Evolutionary conservation across 2,888 invertebrate genomes (phyloP).

Genomic region (Hydriomena furcata): DNA sequence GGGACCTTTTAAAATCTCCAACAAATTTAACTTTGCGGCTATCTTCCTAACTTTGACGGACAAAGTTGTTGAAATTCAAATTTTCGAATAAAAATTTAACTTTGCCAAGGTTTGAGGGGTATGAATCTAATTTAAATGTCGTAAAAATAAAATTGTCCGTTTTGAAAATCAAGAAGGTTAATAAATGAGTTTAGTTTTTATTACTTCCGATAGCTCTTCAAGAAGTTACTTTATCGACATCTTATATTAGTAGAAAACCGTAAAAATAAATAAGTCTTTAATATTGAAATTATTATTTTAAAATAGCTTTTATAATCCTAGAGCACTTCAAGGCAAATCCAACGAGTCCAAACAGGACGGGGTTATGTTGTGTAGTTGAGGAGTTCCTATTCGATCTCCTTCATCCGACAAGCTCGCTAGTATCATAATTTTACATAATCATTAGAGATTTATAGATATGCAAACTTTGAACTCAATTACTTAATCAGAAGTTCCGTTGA

Average conservation of each 20-base stretch:
- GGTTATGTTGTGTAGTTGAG: too few relatives aligned
- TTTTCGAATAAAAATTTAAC: constrained; percentile 26
- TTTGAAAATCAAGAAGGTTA: constrained; percentile 36
- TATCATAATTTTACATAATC: too few relatives aligned
- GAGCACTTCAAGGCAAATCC: too few relatives aligned
- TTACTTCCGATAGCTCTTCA: constrained; percentile 34
- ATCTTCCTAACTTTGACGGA: neutral
- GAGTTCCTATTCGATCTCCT: too few relatives aligned
- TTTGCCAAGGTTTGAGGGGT: constrained; percentile 35
- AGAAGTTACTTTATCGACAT: neutral
- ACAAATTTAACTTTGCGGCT: constrained; percentile 38
- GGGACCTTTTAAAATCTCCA: constrained; percentile 37
- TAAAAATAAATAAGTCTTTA: too few relatives aligned
- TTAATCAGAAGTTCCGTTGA: too few relatives aligned
- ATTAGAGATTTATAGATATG: too few relatives aligned
- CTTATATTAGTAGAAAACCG: neutral
- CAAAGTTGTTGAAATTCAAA: neutral
- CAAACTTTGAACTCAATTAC: too few relatives aligned
- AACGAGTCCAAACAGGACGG: too few relatives aligned
- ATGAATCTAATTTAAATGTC: constrained; percentile 51
- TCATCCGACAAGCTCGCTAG: too few relatives aligned
- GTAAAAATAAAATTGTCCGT: constrained; percentile 44
- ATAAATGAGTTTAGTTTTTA: constrained; percentile 37
- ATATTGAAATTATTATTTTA: too few relatives aligned
- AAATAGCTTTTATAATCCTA: too few relatives aligned